phyloP scores from a whole-genome alignment of 2,113 vertebrate genomes.

The Pogonocichla stellata region DNA sequence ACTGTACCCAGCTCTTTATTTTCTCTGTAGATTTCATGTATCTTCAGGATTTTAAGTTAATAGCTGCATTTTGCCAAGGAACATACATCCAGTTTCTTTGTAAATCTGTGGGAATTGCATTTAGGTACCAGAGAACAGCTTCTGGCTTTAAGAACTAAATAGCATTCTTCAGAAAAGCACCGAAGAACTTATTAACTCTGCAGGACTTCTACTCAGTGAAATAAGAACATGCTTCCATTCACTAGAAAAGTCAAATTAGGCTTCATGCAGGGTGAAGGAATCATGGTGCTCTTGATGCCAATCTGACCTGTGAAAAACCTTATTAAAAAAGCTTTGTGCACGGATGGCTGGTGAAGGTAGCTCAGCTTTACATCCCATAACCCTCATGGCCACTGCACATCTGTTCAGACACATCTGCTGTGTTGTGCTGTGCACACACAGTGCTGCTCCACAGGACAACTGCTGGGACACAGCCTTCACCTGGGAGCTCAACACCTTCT shows the following conservation, averaged over 20 bases:
- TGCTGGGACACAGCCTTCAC: background rate
- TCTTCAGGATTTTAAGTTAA: background rate
- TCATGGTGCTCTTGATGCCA: background rate
- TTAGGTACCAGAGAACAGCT: background rate
- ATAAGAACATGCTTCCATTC: background rate
- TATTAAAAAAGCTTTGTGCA: background rate
- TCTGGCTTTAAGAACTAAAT: background rate
- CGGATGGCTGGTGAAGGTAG: background rate
- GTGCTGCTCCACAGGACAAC: background rate
- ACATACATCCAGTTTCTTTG: background rate
- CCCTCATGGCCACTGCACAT: background rate
- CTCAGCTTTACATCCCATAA: background rate
- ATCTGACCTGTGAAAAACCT: background rate
- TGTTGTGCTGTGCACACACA: background rate
- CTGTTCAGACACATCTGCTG: background rate
- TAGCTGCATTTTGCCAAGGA: background rate
- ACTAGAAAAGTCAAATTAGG: background rate
- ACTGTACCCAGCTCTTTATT: background rate
- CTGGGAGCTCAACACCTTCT: background rate
- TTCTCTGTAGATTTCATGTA: background rate
- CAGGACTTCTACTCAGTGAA: background rate
- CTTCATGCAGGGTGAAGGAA: background rate
- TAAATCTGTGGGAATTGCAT: background rate
- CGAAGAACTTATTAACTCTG: background rate
- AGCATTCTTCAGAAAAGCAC: conserved; percentile 4